Evolutionary conservation across 2,797 vertebrate genomes (phyloP), one percentile per base, ranked within the genome.

Genomic region (Gymnoscopelus microlampas): DNA sequence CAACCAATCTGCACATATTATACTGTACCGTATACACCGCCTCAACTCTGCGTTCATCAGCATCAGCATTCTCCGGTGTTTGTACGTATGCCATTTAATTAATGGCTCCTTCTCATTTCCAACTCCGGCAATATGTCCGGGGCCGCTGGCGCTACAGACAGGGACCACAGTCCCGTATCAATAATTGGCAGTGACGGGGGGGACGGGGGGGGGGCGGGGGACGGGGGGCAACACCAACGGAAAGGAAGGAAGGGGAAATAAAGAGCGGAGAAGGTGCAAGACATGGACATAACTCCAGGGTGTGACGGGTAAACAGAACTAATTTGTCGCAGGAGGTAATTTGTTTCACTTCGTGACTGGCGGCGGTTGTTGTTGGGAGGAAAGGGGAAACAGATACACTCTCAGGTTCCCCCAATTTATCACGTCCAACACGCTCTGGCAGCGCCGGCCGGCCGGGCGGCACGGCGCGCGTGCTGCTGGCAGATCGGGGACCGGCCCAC

Each of bases 291-390:
- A 82, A 85, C 85, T 89, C 85, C 72, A 77, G 86, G 85, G 53
- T 78, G 71, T 83, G 81, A 85, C 23, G 61, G 77, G 72, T 73
- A 89, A 92, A 88, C 83, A 83, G 66, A 89, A 83, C 83, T 90
- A 77, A 90, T 93, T 92, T 92, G 89, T 75, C 68, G 76, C 77
- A 83, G 83, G 84, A 85, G 88, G 85, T 91, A 77, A 91, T 93
- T 90, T 92, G 86, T 91, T 84, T 89, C 79, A 78, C 82, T 85
- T 81, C 19, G 81, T 86, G 89, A 86, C 87, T 84, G 73, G 66
- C 19, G 85, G 88, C 85, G 72, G 77, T 86, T 87, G 79, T 79
- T 80, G 75, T 35, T 6, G 32, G 32, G 32, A 71, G 85, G 84
- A 85, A 89, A 79, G 66, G 74, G 68, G 77, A 71, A 86, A 85